A percentile compares a stretch with the other conserved stretches of the same genome.
These are phyloP conservation scores for Acipenser oxyrinchus DNA, from an alignment of 2,797 vertebrate species.

Conservation along the genomic window DNA sequence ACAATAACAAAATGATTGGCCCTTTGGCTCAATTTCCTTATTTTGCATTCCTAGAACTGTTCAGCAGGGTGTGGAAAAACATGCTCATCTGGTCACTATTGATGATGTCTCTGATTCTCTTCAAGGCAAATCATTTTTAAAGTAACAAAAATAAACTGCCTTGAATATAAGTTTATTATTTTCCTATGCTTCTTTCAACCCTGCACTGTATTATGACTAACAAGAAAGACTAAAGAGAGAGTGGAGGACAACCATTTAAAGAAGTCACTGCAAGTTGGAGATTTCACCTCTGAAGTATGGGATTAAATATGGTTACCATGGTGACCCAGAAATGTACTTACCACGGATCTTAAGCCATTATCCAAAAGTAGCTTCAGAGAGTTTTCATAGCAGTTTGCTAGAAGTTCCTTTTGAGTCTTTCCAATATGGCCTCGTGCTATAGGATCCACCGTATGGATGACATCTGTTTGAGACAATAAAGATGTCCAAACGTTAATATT, in stretches of 20 bases:
- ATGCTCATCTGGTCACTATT: too few species aligned
- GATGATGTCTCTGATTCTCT: too few species aligned
- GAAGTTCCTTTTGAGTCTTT: constrained; percentile 71
- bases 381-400: constrained; percentile 87
- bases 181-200: background rate
- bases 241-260: background rate
- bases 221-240: background rate
- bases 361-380: constrained; percentile 85
- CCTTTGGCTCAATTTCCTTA: too few species aligned
- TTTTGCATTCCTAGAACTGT: too few species aligned
- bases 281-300: constrained; percentile 1
- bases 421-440: constrained; percentile 86
- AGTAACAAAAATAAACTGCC: too few species aligned
- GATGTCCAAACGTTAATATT: background rate
- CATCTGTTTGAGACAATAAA: constrained; percentile 61
- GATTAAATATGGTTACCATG: background rate
- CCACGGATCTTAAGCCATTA: constrained; percentile 78
- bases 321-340: constrained; percentile 57
- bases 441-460: constrained; percentile 95
- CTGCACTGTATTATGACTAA: background rate
- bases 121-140: too few species aligned
- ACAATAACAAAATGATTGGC: too few species aligned
- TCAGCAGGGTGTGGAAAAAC: too few species aligned
- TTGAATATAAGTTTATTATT: background rate
- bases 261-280: background rate